Evolutionary conservation across 2,888 invertebrate species (phyloP), one percentile per base, ranked within the genome.

Genomic region (Eilema griseolum): DNA sequence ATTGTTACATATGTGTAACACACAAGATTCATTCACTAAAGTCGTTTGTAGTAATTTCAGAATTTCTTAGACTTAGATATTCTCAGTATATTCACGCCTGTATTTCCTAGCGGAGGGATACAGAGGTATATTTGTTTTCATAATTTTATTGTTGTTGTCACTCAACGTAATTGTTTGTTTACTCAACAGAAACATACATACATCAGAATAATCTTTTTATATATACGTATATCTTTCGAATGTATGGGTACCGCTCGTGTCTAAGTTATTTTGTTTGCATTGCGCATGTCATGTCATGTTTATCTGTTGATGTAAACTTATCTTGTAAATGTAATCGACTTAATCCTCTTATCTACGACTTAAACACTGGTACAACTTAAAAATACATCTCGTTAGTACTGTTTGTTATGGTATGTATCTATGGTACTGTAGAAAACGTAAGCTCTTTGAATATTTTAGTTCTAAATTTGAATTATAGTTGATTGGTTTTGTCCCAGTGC

Each of bases 251-350:
- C n/a, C n/a, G n/a, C n/a, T n/a, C n/a, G 56, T 66, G 61, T 61
- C 12, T 31, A 70, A 70, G 65, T 63, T 70, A 70, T 71, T 76
- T 23, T 76, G 76, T 84, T 81, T 76, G 75, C 80, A 80, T 77
- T 77, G 79, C 71, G 82, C 83, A 77, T 82, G 79, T 79, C 83
- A 77, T 82, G 79, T 79, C 79, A 71, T 64, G 71, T 79, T 83
- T 66, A 72, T 79, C 41, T 69, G 72, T 83, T 77, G 73, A 76
- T 77, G 65, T 70, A 75, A 83, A 76, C 67, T 77, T 77, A 83
- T 82, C 82, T 77, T 46, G 69, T 41, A 67, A 73, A 57, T 76
- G 20, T 74, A 72, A 78, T 79, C 72, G 79, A 75, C 72, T 67
- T 83, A 82, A 82, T 79, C 82, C 72, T 79, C 82, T 82, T 82